These are phyloP conservation scores for Cybosia mesomella DNA, from an alignment of 2,888 invertebrate genomes.

Conservation along the genomic window DNA sequence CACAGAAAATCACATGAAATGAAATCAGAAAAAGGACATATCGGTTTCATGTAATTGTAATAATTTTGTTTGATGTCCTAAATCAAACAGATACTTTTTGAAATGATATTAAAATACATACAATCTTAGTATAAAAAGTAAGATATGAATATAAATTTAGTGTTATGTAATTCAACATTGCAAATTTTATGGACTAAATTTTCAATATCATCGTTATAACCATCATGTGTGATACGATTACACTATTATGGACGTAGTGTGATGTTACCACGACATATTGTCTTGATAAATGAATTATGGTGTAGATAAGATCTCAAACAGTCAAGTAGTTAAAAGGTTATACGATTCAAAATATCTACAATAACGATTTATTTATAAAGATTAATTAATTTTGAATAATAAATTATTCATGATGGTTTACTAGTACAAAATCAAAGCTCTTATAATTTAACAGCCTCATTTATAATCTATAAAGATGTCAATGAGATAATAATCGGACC, in stretches of 20 bases:
- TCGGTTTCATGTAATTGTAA: not conserved
- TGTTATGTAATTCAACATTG: not conserved
- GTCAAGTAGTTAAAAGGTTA: conserved; percentile 4
- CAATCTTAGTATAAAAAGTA: no score
- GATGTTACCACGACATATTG: not conserved
- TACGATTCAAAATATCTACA: not conserved
- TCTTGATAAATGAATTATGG: not conserved
- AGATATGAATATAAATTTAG: no score
- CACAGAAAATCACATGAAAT: not conserved
- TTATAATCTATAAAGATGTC: not conserved
- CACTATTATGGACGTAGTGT: no score
- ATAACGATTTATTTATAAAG: conserved; percentile 1
- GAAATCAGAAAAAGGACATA: not conserved
- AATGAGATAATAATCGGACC: not conserved
- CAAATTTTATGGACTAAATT: not conserved
- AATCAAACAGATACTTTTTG: not conserved
- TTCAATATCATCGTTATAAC: not conserved
- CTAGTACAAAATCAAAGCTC: not conserved
- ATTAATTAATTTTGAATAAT: conserved; percentile 4
- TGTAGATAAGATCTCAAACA: not conserved
- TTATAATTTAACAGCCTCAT: conserved; percentile 3
- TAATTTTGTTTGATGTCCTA: not conserved
- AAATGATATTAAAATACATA: no score
- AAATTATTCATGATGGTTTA: conserved; percentile 3
- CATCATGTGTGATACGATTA: not conserved